Conservation (phyloP, 35 echinoderm and acorn worm genomes). For the Eucidaris tribuloides region DNA sequence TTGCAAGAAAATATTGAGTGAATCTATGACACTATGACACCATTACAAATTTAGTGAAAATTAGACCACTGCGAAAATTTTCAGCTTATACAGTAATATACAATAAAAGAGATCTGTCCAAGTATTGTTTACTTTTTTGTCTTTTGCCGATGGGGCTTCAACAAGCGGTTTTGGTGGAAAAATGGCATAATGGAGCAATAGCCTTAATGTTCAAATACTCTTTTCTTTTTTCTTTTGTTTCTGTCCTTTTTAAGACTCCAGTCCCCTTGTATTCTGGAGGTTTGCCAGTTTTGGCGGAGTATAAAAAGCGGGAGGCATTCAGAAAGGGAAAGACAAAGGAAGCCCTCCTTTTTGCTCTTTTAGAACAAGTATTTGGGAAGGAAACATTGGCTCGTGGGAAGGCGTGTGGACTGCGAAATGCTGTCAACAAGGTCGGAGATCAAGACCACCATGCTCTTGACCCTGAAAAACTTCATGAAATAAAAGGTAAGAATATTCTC, state of each 20-base stretch:
- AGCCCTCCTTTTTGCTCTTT: background rate
- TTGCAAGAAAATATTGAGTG: background rate
- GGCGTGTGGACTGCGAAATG: background rate
- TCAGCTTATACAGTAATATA: no score
- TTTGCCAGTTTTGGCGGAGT: background rate
- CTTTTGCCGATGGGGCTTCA: background rate
- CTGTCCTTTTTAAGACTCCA: background rate
- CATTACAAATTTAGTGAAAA: no score
- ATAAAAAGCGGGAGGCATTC: background rate
- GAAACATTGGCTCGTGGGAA: background rate
- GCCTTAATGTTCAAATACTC: background rate
- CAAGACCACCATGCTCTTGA: background rate
- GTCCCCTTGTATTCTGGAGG: slow-evolving; percentile 1
- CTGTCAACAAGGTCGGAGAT: slow-evolving; percentile 3
- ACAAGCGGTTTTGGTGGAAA: slow-evolving; percentile 1
- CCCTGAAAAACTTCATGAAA: slow-evolving; percentile 25
- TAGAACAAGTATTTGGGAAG: slow-evolving; percentile 14
- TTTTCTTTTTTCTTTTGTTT: background rate
- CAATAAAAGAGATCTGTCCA: background rate
- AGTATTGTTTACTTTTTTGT: background rate
- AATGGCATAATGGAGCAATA: background rate
- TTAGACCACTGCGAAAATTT: no score
- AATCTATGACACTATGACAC: no score
- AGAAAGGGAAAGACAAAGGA: slow-evolving; percentile 23
- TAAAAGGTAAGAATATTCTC: slow-evolving; percentile 4